A percentile compares a stretch with the other conserved stretches of the same genome.
These are phyloP conservation scores for Agrilus biguttatus DNA, from an alignment of 2,888 invertebrate genomes.

Conservation along the genomic window DNA sequence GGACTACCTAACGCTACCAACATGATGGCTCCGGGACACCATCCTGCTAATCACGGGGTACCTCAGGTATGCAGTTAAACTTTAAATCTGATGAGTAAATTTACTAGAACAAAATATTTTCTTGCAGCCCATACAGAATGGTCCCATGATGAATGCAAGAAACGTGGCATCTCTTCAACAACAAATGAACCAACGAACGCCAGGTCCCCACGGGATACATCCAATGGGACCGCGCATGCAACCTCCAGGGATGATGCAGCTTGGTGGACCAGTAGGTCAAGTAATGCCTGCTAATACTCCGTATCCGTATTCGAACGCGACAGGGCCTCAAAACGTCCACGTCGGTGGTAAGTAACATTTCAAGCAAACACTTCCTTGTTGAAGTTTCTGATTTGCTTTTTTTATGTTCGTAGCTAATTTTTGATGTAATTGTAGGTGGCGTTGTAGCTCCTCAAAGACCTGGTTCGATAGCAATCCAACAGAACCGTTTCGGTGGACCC, in stretches of 20 bases:
- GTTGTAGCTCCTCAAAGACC: constrained; percentile 39
- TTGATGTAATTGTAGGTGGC: constrained; percentile 18
- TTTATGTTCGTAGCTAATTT: constrained; percentile 5
- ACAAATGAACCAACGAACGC: constrained; percentile 31
- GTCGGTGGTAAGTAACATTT: constrained; percentile 24
- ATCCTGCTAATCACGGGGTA: constrained; percentile 28
- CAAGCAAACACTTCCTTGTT: background rate
- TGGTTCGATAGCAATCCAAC: constrained; percentile 15
- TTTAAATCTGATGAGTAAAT: background rate
- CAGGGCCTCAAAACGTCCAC: constrained; percentile 32
- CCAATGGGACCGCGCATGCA: constrained; percentile 47
- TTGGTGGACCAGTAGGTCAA: constrained; percentile 37
- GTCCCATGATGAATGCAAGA: constrained; percentile 50
- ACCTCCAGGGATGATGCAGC: constrained; percentile 35
- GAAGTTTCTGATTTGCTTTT: background rate
- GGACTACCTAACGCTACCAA: constrained; percentile 40
- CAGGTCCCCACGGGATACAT: constrained; percentile 31
- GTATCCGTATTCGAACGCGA: constrained; percentile 40
- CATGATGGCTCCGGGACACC: constrained; percentile 44
- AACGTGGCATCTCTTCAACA: constrained; percentile 29
- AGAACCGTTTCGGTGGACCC: constrained; percentile 21
- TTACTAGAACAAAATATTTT: background rate
- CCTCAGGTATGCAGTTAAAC: constrained; percentile 29
- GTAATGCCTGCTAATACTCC: constrained; percentile 35
- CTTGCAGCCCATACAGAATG: constrained; percentile 56